Base-by-base conservation (phyloP, 2,113 vertebrate species). In the Platichthys flesus region DNA sequence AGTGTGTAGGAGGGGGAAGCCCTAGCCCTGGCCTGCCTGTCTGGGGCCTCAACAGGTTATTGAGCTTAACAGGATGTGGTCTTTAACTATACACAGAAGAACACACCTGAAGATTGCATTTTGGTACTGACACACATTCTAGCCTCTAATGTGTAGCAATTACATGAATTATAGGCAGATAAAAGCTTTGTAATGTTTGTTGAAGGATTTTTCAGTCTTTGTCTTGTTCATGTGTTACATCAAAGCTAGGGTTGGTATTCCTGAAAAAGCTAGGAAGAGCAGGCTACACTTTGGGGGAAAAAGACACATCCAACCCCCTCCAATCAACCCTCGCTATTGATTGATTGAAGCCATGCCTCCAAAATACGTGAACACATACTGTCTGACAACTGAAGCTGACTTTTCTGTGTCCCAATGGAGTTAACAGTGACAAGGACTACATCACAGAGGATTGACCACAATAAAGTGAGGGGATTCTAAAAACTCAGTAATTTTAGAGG, bases 1-100 rank as follows among this genome's bases (percentile, higher is more conserved):
- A 81, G 57, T 78, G 73, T 81, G 88, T 88, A 64, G 82, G 87
- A 87, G 88, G 88, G 88, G 89, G 66, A 92, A 92, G 84, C 84
- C 90, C 90, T 67, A 49, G 42, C 70, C 68, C 28, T 16, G 71
- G 57, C 54, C 66, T 58, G 72, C 20, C 52, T 52, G 54, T 63
- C 85, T 60, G 40, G 15, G 60, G 45, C 66, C 68, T 71, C 60
- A 31, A 68, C 40, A 71, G 73, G 66, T 83, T 79, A 63, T 64
- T 67, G 64, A 83, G 71, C 83, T 85, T 67, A 81, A 82, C 78
- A 83, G 86, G 86, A 83, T 73, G 56, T 84, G 67, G 70, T 26
- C 8, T 0, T 3, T 12, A 54, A 74, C 47, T 28, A 4, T 35
- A 67, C 26, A 61, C 60, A 71, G 42, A 20, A 23, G 7, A 45